A percentile compares a stretch with the other conserved stretches of the same genome.
These are phyloP conservation scores for Alviniconcha strummeri DNA, from an alignment of 2,888 invertebrate genomes.

Conservation along the genomic window DNA sequence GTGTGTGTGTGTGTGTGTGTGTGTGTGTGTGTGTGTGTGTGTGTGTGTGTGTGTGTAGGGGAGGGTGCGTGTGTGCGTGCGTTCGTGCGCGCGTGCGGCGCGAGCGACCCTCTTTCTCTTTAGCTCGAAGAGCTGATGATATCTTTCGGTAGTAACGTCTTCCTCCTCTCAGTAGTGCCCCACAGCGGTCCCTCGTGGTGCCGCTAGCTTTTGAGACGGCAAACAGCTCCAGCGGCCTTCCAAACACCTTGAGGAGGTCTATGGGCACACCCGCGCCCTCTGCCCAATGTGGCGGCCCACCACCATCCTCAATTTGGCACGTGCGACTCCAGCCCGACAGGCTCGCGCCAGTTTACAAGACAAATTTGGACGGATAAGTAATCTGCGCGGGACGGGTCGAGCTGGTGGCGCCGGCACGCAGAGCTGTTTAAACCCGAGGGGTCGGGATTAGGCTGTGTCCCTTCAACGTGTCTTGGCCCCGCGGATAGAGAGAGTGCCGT, in stretches of 20 bases:
- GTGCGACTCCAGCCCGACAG: slow-evolving; percentile 33
- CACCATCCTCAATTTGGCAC: slow-evolving; percentile 38
- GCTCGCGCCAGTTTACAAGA: slow-evolving; percentile 39
- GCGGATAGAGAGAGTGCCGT: slow-evolving; percentile 18
- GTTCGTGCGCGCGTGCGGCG: too few species aligned
- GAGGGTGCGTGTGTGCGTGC: too few species aligned
- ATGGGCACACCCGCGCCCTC: slow-evolving; percentile 38
- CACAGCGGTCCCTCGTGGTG: too few species aligned
- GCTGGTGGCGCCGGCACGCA: slow-evolving; percentile 32
- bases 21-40: too few species aligned
- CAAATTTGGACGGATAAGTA: slow-evolving; percentile 43
- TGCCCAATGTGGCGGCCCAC: slow-evolving; percentile 31
- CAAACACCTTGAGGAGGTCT: slow-evolving; percentile 34
- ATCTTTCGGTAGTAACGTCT: too few species aligned
- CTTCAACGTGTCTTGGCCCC: slow-evolving; percentile 35
- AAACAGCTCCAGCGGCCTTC: slow-evolving; percentile 15
- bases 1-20: too few species aligned
- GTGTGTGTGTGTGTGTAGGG: too few species aligned
- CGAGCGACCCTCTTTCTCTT: too few species aligned
- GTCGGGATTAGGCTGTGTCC: slow-evolving; percentile 36
- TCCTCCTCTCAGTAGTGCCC: too few species aligned
- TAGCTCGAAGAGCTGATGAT: too few species aligned
- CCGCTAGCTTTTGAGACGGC: background rate
- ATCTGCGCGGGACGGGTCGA: slow-evolving; percentile 30
- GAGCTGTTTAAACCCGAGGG: slow-evolving; percentile 38